Base-by-base conservation (phyloP, 2,797 vertebrate genomes). In the Benthosema pterotum region DNA sequence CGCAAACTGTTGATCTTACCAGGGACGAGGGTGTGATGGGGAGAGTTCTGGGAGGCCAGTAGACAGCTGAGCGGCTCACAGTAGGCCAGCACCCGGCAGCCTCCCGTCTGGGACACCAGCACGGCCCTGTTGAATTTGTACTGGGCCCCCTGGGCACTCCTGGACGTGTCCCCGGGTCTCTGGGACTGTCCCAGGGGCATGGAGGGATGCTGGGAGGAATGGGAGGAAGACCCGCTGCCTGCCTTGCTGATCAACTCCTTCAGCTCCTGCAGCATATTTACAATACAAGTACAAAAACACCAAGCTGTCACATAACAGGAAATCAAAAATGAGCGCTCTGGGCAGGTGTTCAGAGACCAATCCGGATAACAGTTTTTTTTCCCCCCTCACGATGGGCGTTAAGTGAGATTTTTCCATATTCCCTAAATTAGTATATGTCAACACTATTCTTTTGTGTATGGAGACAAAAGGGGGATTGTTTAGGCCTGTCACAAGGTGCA, bases 11-110 rank as follows among this genome's bases (percentile, higher is more conserved):
- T 57, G n/a, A 32, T 25, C 74, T 93, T 85, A 97, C 97, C 97
- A 8, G 96, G 97, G 52, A 98, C 72, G 52, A 98, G 90, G 0
- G 94, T 92, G 46, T 93, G 73, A 46, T 97, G 94, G 7, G 96
- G 94, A 25, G 97, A 98, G 1, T 95, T 94, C 77, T 98, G 97
- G 0, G 97, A 98, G 2, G 95, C 93, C 77, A 97, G 92, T 0
- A 99, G 91, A 76, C 97, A 97, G 73, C 93, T 91, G 69, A 98
- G 82, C 0, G 90, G 82, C 47, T 95, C 92, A 16, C 94, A 97
- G 85, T 93, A 95, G 0, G 96, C 89, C 85, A 99, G 87, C 3
- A 96, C 95, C 11, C 97, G 88, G 88, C 95, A 97, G 77, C 90
- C 94, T 11, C 97, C 97, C 0, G 75, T 14, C 80, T 94, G 94